A percentile compares a stretch with the other conserved stretches of the same genome.
Conservation (phyloP, 2,888 invertebrate species). For the Carpatolechia fugitivella region DNA sequence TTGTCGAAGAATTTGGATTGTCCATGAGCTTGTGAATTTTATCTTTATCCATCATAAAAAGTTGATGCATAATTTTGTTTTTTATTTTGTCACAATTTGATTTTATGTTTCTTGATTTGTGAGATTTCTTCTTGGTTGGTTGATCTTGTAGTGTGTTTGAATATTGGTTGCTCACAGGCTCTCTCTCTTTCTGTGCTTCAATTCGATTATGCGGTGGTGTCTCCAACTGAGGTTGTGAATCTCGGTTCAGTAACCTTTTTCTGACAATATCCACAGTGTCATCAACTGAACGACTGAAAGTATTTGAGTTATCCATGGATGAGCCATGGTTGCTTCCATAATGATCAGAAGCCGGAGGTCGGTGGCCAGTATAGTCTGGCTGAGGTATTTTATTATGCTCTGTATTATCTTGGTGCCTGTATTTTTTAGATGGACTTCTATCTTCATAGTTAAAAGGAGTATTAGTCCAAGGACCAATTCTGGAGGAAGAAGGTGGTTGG, state of each 20-base stretch:
- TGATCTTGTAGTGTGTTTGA: conserved; percentile 41
- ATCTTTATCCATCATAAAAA: conserved; percentile 74
- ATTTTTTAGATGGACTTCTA: conserved; percentile 36
- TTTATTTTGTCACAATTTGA: conserved; percentile 67
- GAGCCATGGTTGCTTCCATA: conserved; percentile 55
- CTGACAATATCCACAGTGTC: conserved; percentile 70
- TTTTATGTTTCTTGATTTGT: conserved; percentile 45
- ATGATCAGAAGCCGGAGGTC: conserved; percentile 70
- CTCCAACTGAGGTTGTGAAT: conserved; percentile 36
- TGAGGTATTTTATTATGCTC: conserved; percentile 41
- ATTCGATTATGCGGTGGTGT: conserved; percentile 31
- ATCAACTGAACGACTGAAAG: conserved; percentile 64
- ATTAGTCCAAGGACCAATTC: conserved; percentile 38
- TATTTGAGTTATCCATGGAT: conserved; percentile 54
- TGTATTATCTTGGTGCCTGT: conserved; percentile 33
- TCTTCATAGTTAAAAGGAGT: conserved; percentile 37
- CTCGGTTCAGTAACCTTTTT: conserved; percentile 55
- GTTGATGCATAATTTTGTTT: conserved; percentile 69
- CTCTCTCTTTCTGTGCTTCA: conserved; percentile 30
- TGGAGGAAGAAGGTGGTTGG: conserved; percentile 29
- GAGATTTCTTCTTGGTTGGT: conserved; percentile 45
- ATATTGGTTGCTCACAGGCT: conserved; percentile 20
- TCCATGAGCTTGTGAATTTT: conserved; percentile 72
- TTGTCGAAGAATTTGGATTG: conserved; percentile 70
- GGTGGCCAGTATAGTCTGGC: conserved; percentile 56